Base-by-base conservation (phyloP, 2,797 vertebrate genomes). In the Falco berigora region DNA sequence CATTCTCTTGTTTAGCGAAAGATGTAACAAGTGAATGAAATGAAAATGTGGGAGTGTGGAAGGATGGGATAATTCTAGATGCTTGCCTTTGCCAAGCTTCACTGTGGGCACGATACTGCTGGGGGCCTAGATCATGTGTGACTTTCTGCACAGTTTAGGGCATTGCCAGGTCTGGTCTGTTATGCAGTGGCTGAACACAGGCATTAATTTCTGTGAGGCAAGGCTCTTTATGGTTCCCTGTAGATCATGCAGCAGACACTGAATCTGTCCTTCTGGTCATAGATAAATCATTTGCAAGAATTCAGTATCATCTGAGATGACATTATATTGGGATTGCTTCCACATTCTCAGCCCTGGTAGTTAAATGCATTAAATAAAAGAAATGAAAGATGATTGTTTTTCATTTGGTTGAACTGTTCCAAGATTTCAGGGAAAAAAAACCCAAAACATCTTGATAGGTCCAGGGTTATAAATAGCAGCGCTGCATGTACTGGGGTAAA, bases 381-480 rank as follows among this genome's bases (percentile, higher is more conserved):
- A 89, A 93, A 84, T 14, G 52, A 91, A 86, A 86, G 40, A 83
- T 87, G 19, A 77, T 94, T 88, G 63, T 24, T 92, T 86, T 83
- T 84, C 67, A 16, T 75, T 66, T 0, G 0, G 52, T 79, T 84
- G 80, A 94, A 82, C 67, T 94, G 79, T 92, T 90, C 32, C 59
- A 91, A 81, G 69, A 69, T 96, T 90, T 84, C 61, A 55, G 28
- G 7, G 1, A 3, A n/a, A 50, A 55, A 28, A 63, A 61, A 56
- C 8, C 44, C 18, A 78, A 28, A 32, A 72, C 34, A 63, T 73
- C 27, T 12, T 76, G 28, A 86, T 58, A 36, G 66, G 14, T 69
- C 58, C 40, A 47, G 55, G 78, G 47, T 84, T 97, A 91, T 88
- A 97, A 95, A 96, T 84, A 96, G 71, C 59, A 61, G 47, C 2